Base-by-base conservation (phyloP, 2,797 vertebrate genomes). In the Xiphophorus birchmanni region DNA sequence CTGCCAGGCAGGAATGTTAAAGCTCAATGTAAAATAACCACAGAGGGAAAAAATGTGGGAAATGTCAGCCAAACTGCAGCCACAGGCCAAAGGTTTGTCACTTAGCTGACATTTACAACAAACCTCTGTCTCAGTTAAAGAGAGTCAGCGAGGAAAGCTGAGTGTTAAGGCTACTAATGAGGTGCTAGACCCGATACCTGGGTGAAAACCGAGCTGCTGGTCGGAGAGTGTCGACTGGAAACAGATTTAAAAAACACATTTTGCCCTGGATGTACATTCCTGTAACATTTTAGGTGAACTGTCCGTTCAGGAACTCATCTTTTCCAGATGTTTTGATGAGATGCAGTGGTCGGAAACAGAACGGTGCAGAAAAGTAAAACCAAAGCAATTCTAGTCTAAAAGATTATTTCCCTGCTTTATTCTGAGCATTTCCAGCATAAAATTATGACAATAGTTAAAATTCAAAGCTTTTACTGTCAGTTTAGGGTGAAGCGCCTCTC, bases 141-240 rank as follows among this genome's bases (percentile, higher is more conserved):
- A n/a, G 67, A 44, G 67, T 44, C 23, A 45, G 40, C 5, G 23
- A 44, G 67, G 67, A n/a, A n/a, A 71, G 40, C 67, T 26, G 67
- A 71, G 67, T 71, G 67, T 71, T 71, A 71, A 44, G 67, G 40
- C 73, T 21, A 23, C 73, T 52, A 71, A 71, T 71, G 67, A 71
- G 67, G 67, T 71, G 67, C 67, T n/a, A 44, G 67, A 26, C 11
- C 40, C 26, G 67, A 45, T 71, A 71, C 67, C 12, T 71, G 26
- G 67, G 1, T n/a, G 67, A 44, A 71, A 71, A n/a, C 40, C 26
- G 67, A 71, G 37, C 37, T 69, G 65, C 65, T 69, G 37, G 21
- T 12, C 26, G 4, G 37, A 21, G 32, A 67, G 63, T 44, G 40
- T 13, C 23, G 40, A 44, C 23, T 71, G 67, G 26, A 71, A n/a